Percentiles rank a stretch among this genome's conserved stretches.
These are phyloP conservation scores for Homarus gammarus DNA, from an alignment of 2,888 invertebrate species.

Conservation along the genomic window DNA sequence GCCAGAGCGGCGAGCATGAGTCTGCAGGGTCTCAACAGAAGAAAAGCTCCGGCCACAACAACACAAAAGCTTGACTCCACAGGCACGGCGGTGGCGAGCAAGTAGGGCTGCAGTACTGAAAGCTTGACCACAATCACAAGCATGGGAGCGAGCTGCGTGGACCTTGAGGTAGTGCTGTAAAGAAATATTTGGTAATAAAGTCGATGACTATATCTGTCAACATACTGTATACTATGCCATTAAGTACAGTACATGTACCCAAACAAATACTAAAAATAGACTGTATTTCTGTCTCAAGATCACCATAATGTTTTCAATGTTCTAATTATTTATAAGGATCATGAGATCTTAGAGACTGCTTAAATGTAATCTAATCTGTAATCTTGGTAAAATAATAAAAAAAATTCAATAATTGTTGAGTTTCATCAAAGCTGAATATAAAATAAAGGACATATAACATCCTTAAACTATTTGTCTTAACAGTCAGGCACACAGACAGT, in stretches of 20 bases:
- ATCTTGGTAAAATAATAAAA: too few species aligned
- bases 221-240: neutral
- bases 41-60: constrained; percentile 54
- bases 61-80: constrained; percentile 63
- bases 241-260: neutral
- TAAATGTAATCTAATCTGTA: too few species aligned
- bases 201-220: neutral
- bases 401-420: too few species aligned
- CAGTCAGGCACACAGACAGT: too few species aligned
- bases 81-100: constrained; percentile 56
- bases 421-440: too few species aligned
- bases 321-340: too few species aligned
- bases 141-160: constrained; percentile 55
- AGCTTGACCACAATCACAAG: constrained; percentile 51
- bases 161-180: constrained; percentile 69
- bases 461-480: too few species aligned
- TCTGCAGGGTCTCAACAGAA: constrained; percentile 66
- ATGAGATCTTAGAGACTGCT: too few species aligned
- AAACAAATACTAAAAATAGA: too few species aligned
- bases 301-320: too few species aligned
- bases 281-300: too few species aligned
- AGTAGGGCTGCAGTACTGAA: constrained; percentile 62
- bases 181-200: neutral
- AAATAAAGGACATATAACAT: too few species aligned
- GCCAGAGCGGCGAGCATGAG: constrained; percentile 60